Evolutionary conservation across 2,797 vertebrate species (phyloP).

Genomic region (Onychomys leucogaster): DNA sequence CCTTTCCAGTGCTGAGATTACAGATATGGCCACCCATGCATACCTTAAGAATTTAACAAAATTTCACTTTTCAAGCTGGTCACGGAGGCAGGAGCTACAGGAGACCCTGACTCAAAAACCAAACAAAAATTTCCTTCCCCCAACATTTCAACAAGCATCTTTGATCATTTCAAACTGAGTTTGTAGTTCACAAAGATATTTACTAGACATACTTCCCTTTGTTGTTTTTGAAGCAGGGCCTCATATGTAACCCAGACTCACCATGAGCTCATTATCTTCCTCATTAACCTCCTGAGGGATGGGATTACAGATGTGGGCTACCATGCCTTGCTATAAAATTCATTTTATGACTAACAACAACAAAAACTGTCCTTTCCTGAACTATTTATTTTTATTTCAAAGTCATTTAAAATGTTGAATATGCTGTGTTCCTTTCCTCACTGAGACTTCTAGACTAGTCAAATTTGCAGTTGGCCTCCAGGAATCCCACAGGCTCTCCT

Average conservation of each 20-base stretch:
- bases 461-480: conserved; percentile 21
- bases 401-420: not conserved
- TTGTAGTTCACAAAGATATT: not conserved
- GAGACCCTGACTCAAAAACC: not conserved
- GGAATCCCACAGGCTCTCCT: not conserved
- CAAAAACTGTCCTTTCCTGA: not conserved
- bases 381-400: not conserved
- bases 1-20: not conserved
- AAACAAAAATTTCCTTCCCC: not conserved
- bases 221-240: not conserved
- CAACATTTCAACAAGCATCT: not conserved
- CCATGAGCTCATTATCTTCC: not conserved
- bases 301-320: not conserved
- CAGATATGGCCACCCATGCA: not conserved
- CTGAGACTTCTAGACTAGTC: conserved; percentile 3
- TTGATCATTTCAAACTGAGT: not conserved
- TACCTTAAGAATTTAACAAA: not conserved
- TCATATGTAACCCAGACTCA: not conserved
- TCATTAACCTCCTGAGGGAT: not conserved
- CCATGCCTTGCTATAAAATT: not conserved
- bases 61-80: not conserved
- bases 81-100: not conserved
- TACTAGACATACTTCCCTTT: too few species aligned
- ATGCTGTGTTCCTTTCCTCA: not conserved
- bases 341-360: conserved; percentile 31